Base-by-base conservation (phyloP, 2,113 vertebrate genomes). In the Pachycephala philippinensis region DNA sequence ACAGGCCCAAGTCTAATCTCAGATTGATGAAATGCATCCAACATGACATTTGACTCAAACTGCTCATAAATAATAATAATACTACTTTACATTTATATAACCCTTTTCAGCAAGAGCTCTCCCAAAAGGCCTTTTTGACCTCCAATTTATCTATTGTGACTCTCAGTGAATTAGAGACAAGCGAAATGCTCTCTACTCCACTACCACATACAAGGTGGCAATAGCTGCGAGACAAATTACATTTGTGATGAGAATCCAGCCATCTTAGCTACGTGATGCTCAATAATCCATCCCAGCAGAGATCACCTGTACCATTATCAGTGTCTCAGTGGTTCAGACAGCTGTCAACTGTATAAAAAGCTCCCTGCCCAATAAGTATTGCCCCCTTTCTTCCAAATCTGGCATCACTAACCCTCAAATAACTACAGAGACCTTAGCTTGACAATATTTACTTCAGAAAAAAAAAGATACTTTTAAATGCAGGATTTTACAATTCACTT, bases 1-100 rank as follows among this genome's bases (percentile, higher is more conserved):
- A 96, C 92, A 70, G 75, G 64, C 33, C 83, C 53, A 91, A 65
- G 33, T 76, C 94, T 96, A 95, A 96, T 94, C 94, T 97, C 83
- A 87, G 75, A 83, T 16, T 95, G 95, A 96, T 91, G 85, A 96
- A 96, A 97, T 71, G 89, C 72, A 94, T 84, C 92, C 81, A 89
- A 83, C 45, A 42, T 86, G 93, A 97, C 91, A 95, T 93, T 91
- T 94, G 96, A 94, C 85, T 91, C 90, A 84, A 91, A 89, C 88
- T 87, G 66, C 83, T 97, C 90, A 94, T 97, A 95, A 97, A 96
- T 95, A 96, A 89, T 92, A 87, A 84, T 81, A 87, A 5, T 69
- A 78, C 14, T 96, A 76, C 81, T 95, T 91, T 86, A 95, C 85
- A 96, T 95, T 86, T 95, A 94, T 92, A 90, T 70, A 95, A 96